Conservation (phyloP, 2,797 vertebrate genomes). For the Mastacembelus armatus region DNA sequence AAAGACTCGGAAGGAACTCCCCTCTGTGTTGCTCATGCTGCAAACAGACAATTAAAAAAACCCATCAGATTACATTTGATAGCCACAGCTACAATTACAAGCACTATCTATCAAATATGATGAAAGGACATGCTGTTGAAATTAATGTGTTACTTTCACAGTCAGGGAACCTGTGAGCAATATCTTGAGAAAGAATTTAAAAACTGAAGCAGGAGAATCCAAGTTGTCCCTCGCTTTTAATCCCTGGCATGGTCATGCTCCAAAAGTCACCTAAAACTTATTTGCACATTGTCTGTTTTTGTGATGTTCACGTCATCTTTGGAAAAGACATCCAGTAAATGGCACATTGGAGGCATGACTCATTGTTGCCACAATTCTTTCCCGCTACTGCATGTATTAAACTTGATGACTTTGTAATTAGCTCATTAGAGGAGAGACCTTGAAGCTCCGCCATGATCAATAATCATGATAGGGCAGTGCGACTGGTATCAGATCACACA, state of each 20-base stretch:
- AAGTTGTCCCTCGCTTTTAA: not conserved
- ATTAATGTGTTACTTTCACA: not conserved
- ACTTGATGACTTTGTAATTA: constrained; percentile 70
- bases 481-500: constrained; percentile 66
- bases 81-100: not conserved
- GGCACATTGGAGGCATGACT: constrained; percentile 40
- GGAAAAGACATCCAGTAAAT: constrained; percentile 6
- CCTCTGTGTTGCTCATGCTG: constrained; percentile 82
- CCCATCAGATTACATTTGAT: constrained; percentile 1
- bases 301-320: constrained; percentile 17
- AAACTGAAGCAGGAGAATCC: not conserved
- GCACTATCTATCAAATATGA: not conserved
- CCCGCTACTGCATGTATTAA: constrained; percentile 61
- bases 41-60: constrained; percentile 51
- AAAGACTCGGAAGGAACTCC: constrained; percentile 84
- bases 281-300: no score
- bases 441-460: constrained; percentile 71
- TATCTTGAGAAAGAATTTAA: no score
- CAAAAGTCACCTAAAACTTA: no score
- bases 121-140: not conserved
- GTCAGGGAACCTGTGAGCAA: no score
- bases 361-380: constrained; percentile 56
- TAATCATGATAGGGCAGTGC: constrained; percentile 56
- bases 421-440: constrained; percentile 74
- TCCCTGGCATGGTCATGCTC: not conserved